Base-by-base conservation (phyloP, 2,113 vertebrate species). In the Istiophorus platypterus region DNA sequence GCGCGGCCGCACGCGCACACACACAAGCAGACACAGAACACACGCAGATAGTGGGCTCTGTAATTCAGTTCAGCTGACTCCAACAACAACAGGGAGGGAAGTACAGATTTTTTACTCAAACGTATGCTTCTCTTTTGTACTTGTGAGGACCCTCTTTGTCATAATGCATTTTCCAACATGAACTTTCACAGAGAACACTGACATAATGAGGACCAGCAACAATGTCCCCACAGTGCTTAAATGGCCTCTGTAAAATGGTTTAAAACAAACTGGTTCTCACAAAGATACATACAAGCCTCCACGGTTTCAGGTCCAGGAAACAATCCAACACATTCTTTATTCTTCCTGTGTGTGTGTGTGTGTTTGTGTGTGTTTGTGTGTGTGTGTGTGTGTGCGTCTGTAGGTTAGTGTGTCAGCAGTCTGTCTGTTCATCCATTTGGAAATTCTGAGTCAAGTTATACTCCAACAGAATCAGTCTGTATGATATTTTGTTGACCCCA, bases 91-190 rank as follows among this genome's bases (percentile, higher is more conserved):
- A 51, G 22, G 22, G 51, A 54, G 51, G 54, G 27, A 58, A 64
- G 29, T 12, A 57, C 72, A 75, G 22, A 63, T 51, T 51, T 47
- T 59, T 31, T 29, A 62, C 72, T 65, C 22, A 51, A 45, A 54
- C 24, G 54, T 47, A 45, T 14, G n/a, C 22, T 13, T 24, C 10
- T 12, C n/a, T 54, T 24, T 13, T 54, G 52, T 24, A 24, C 52
- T 24, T 54, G 52, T 54, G 52, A 54, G 52, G 52, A 54, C 52
- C 52, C 51, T 24, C 9, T 1, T 24, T 11, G 22, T 12, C n/a
- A 54, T 11, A 22, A 11, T 1, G 22, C 22, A 8, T 22, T 22
- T 22, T 15, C 20, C 1, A 10, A 22, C 20, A 18, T 8, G 7
- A 51, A 20, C 49, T 20, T 51, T 51, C 49, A 22, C 4, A 22